Evolutionary conservation across 2,888 invertebrate genomes (phyloP), one percentile per base, ranked within the genome.

Genomic region (Ernsta delagoae): DNA sequence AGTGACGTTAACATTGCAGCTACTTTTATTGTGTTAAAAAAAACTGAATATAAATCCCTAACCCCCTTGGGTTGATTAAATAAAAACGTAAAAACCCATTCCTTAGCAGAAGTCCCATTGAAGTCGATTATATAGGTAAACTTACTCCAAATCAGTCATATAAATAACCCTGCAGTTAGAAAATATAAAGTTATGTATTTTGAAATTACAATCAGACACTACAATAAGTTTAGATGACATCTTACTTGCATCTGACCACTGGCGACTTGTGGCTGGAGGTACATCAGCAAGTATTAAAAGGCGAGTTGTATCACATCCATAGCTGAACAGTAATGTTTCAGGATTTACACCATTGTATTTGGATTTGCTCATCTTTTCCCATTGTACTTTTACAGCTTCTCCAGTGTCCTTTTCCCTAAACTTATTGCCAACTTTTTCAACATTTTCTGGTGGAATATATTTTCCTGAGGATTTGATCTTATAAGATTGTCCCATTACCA

Each of bases 331-430:
- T 83, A 99, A 95, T 65, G 96, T 95, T 75, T 95, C 94, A 9
- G 99, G 99, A 88, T 98, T 97, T n/a, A 98, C 97, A 0, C 99
- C 99, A 90, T 99, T 99, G 76, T 96, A 93, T 87, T 99, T 99
- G 0, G 99, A 99, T 92, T 99, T 99, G 78, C 99, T 99, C 99
- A 99, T 99, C 94, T 99, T 99, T 84, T 99, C 99, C 98, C 98
- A 99, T 39, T 95, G 92, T 72, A 95, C 94, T 9, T 94, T 87
- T 0, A 99, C 96, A 7, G 94, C 88, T 74, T 95, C 94, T 36
- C 96, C 95, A 1, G 96, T 96, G 3, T 77, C 88, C 81, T 95
- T 96, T 66, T 89, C 96, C 78, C 94, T 94, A 78, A 94, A 95
- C 71, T 92, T 93, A 76, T 95, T 95, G 54, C 92, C 92, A 79